Evolutionary conservation across 2,888 invertebrate genomes (phyloP).

Genomic region (Uloborus plumipes): DNA sequence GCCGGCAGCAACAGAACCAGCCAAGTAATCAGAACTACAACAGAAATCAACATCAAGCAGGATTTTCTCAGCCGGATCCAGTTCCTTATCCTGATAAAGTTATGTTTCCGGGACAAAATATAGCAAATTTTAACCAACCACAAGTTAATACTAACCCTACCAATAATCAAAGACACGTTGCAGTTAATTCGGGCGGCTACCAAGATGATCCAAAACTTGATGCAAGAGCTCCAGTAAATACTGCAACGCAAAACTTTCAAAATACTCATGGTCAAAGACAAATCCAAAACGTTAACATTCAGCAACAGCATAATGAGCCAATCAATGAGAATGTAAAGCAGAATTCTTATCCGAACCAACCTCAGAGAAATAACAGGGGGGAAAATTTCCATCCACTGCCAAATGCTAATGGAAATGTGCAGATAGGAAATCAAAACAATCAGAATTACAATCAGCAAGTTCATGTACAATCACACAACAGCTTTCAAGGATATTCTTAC

Average conservation of each 20-base stretch:
- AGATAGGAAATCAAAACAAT: background rate
- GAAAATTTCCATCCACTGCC: conserved; percentile 37
- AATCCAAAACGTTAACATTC: conserved; percentile 7
- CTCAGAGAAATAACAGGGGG: conserved; percentile 16
- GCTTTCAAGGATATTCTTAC: background rate
- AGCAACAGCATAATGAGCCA: conserved; percentile 4
- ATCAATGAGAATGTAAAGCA: no score
- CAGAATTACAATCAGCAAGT: background rate
- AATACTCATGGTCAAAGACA: conserved; percentile 14
- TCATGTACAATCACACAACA: background rate
- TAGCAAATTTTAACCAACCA: background rate
- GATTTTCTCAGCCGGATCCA: conserved; percentile 30
- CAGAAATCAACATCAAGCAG: background rate
- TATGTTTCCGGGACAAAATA: conserved; percentile 20
- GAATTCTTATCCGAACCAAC: background rate
- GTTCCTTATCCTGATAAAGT: conserved; percentile 18
- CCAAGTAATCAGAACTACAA: conserved; percentile 23
- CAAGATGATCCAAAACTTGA: conserved; percentile 9
- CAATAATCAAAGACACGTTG: conserved; percentile 7
- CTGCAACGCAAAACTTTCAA: conserved; percentile 19
- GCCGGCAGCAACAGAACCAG: background rate
- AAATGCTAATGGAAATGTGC: background rate
- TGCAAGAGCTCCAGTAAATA: conserved; percentile 14
- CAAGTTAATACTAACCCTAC: background rate
- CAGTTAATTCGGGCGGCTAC: no score